Evolutionary conservation across 2,113 vertebrate species (phyloP).

Genomic region (Chelonoidis abingdonii): DNA sequence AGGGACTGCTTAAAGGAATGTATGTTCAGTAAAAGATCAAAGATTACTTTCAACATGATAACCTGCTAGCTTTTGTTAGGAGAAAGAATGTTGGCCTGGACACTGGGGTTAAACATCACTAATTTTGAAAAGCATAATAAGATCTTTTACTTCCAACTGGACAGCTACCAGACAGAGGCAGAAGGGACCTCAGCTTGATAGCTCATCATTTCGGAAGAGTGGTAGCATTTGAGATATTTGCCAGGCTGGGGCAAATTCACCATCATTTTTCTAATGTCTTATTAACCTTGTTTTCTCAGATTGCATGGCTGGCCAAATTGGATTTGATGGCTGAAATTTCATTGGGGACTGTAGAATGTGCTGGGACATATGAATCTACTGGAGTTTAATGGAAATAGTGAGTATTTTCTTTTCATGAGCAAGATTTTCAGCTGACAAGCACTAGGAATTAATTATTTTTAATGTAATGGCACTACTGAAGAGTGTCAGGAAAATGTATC

Average conservation of each 20-base stretch:
- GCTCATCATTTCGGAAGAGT: background rate
- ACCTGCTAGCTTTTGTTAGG: background rate
- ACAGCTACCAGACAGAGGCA: background rate
- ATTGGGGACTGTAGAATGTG: conserved; percentile 1
- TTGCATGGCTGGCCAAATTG: conserved; percentile 28
- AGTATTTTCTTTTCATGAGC: conserved; percentile 10
- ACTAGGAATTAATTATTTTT: conserved; percentile 31
- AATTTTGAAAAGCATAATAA: background rate
- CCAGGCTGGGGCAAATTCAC: conserved; percentile 27
- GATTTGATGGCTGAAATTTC: conserved; percentile 31
- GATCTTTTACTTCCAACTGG: background rate
- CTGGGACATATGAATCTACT: conserved; percentile 16
- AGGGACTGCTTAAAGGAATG: background rate
- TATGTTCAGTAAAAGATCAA: background rate
- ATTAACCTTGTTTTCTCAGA: conserved; percentile 57
- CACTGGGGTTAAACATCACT: background rate
- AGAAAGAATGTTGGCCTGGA: background rate
- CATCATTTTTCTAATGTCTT: conserved; percentile 46
- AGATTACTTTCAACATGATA: background rate
- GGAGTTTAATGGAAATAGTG: conserved; percentile 53
- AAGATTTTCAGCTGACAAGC: background rate
- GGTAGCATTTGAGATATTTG: conserved; percentile 6
- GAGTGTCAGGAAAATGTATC: conserved; percentile 22
- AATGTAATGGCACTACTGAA: background rate
- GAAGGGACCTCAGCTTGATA: background rate